Evolutionary conservation across 2,888 invertebrate genomes (phyloP), one percentile per base, ranked within the genome.

Genomic region (Caenorhabditis afra): DNA sequence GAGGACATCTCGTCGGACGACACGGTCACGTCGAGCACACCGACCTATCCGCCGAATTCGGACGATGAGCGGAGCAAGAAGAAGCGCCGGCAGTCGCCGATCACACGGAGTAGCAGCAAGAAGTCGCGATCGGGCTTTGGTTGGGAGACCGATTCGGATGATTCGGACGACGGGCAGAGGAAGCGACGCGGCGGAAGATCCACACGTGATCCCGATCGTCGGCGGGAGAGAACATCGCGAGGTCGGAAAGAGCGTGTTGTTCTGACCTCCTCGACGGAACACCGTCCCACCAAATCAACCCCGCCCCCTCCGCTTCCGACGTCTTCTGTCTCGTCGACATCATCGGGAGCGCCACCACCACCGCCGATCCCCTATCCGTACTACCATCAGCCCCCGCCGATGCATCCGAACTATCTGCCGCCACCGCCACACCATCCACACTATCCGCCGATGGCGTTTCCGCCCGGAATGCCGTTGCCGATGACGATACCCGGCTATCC

Each of bases 101-200:
- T 12, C 5, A 35, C 44, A 22, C 39, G 55, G 11, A 67, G 50
- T 18, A 29, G 18, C 8, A 45, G n/a, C 20, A 74, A 47, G 29
- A 29, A 29, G 29, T 29, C 29, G 29, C 29, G 29, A 29, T 29
- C 29, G 16, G 47, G 8, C 2, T 66, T 61, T 18, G 68, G 58
- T 1, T 75, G 79, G 74, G 78, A 78, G 10, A 68, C 79, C 0
- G 73, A 73, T 16, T 37, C 57, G 3, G 79, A 79, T n/a, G 79
- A 79, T 4, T 74, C 79, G 1, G 79, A 79, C 16, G 79, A 79
- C 0, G 67, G 50, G 10, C 23, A 7, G 2, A 8, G 39, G 35
- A 57, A 23, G 16, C 35, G 59, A n/a, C 18, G 68, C 14, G 49
- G 61, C 3, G 45, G 73, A 3, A 44, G 49, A 29, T 44, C 44